These are phyloP conservation scores for Zaprionus camerounensis DNA, from an alignment of 1,140 invertebrate species.

Conservation along the genomic window DNA sequence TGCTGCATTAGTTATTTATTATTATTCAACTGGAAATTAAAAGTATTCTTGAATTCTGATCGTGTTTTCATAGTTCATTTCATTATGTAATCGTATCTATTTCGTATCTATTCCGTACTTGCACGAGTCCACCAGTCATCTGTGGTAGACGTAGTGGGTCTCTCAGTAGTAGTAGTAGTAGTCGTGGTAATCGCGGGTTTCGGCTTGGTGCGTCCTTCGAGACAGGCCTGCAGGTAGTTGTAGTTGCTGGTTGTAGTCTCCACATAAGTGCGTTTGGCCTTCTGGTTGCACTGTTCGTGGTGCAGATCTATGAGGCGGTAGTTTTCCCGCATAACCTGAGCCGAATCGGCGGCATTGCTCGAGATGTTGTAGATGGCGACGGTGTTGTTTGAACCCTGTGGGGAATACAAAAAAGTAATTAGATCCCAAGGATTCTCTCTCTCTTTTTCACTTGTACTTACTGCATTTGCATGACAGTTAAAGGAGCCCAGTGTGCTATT, in stretches of 20 bases:
- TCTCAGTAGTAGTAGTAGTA: constrained; percentile 56
- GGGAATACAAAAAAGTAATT: background rate
- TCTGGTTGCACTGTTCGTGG: constrained; percentile 63
- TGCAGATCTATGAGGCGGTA: constrained; percentile 71
- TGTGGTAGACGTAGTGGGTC: constrained; percentile 27
- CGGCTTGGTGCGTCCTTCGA: constrained; percentile 62
- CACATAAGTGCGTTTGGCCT: constrained; percentile 68
- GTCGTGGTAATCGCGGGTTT: constrained; percentile 45
- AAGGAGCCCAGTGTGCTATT: constrained; percentile 68
- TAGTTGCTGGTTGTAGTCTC: constrained; percentile 67
- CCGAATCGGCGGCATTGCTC: constrained; percentile 71
- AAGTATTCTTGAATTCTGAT: too few relatives aligned
- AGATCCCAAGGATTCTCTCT: background rate
- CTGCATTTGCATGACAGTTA: constrained; percentile 66
- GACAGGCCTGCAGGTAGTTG: constrained; percentile 68
- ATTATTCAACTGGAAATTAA: too few relatives aligned
- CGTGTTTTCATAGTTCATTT: too few relatives aligned
- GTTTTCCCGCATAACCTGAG: constrained; percentile 64
- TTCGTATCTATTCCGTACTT: too few relatives aligned
- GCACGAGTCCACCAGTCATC: too few relatives aligned
- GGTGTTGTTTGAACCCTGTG: constrained; percentile 73
- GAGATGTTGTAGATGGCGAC: constrained; percentile 71
- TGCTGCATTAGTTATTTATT: too few relatives aligned
- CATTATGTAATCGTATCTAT: too few relatives aligned
- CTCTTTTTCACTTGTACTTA: constrained; percentile 38